These are phyloP conservation scores for Molanna angustata DNA, from an alignment of 2,888 invertebrate genomes.

Conservation along the genomic window DNA sequence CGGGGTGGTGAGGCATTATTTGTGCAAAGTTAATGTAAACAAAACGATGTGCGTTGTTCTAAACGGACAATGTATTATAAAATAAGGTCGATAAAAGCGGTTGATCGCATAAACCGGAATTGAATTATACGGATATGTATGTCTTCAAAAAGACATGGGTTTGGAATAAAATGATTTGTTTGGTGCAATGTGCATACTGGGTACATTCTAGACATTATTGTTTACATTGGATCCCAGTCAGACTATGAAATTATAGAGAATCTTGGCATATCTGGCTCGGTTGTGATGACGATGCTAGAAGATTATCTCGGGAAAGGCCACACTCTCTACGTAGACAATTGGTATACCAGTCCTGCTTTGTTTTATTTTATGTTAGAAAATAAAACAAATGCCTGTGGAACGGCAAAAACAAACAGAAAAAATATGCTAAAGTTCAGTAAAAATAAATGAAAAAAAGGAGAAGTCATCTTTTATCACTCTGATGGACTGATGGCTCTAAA, in stretches of 20 bases:
- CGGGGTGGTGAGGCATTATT: no score
- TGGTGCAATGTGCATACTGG: slow-evolving; percentile 3
- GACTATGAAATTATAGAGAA: no score
- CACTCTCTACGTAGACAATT: slow-evolving; percentile 10
- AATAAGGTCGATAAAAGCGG: no score
- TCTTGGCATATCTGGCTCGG: slow-evolving; percentile 11
- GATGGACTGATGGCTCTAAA: background rate
- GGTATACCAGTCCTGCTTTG: slow-evolving; percentile 14
- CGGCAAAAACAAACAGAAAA: slow-evolving; percentile 1
- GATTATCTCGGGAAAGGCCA: slow-evolving; percentile 15
- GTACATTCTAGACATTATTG: slow-evolving; percentile 5
- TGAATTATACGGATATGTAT: no score
- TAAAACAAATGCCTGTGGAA: slow-evolving; percentile 10
- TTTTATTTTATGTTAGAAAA: slow-evolving; percentile 4
- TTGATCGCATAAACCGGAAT: no score
- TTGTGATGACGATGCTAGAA: slow-evolving; percentile 9
- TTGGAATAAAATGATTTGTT: slow-evolving; percentile 17
- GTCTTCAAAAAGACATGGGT: slow-evolving; percentile 2
- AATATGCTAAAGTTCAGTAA: slow-evolving; percentile 15
- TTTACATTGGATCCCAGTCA: slow-evolving; percentile 11
- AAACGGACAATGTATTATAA: no score
- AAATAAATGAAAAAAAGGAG: slow-evolving; percentile 5
- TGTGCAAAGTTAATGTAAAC: no score
- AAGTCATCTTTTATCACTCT: background rate
- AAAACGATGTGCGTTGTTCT: no score